Percentiles rank a stretch among this genome's conserved stretches.
These are phyloP conservation scores for Melanostigma gelatinosum DNA, from an alignment of 2,113 vertebrate species.

Conservation along the genomic window DNA sequence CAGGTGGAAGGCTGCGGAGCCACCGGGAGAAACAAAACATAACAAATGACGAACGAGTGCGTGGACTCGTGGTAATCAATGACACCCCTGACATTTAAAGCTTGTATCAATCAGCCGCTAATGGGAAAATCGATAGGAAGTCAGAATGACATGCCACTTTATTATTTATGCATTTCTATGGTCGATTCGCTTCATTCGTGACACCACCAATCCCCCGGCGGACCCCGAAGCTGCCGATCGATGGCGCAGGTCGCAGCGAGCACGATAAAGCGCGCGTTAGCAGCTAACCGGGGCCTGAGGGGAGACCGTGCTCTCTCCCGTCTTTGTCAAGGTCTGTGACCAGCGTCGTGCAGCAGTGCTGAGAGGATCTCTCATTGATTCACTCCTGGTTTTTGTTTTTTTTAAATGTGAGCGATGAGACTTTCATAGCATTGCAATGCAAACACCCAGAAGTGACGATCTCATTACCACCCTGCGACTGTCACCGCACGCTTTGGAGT, in stretches of 20 bases:
- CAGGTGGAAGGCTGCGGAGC: conserved; percentile 56
- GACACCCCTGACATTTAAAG: conserved; percentile 77
- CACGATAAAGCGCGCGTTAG: conserved; percentile 32
- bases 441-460: conserved; percentile 27
- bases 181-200: conserved; percentile 63
- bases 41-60: conserved; percentile 40
- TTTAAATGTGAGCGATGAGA: conserved; percentile 22
- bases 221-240: conserved; percentile 17
- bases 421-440: background rate
- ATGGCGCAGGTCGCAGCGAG: conserved; percentile 29
- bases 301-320: too few relatives aligned
- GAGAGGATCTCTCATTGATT: conserved; percentile 6
- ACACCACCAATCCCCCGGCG: background rate
- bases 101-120: conserved; percentile 83
- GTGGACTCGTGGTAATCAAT: conserved; percentile 68
- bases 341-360: background rate
- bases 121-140: conserved; percentile 78
- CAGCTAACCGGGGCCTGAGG: conserved; percentile 10
- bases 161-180: conserved; percentile 81
- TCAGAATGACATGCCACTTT: conserved; percentile 73
- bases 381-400: background rate
- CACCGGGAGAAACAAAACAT: background rate
- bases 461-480: conserved; percentile 6
- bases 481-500: background rate
- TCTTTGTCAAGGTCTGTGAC: background rate